Conservation (phyloP, 2,888 invertebrate species). For the Brachypalpus laphriformis region DNA sequence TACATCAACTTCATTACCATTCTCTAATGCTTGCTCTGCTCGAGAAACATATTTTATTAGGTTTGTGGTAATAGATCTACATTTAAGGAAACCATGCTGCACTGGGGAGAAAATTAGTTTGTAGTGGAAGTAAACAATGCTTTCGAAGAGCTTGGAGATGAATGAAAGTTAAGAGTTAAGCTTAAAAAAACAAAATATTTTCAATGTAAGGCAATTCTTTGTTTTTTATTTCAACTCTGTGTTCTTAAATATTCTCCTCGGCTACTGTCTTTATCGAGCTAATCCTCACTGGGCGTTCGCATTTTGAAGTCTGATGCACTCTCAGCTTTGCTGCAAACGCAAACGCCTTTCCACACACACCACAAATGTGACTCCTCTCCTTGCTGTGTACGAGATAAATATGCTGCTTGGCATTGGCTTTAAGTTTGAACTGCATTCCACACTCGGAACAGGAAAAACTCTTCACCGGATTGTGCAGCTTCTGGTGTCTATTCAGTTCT, state of each 20-base stretch:
- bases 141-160: too few relatives aligned
- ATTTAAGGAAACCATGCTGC: too few relatives aligned
- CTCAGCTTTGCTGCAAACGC: constrained; percentile 14
- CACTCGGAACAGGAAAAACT: constrained; percentile 29
- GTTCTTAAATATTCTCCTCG: not conserved
- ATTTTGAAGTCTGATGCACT: constrained; percentile 4
- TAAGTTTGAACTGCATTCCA: constrained; percentile 28
- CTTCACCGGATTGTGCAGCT: constrained; percentile 3
- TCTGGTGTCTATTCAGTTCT: constrained; percentile 36
- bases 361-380: not conserved
- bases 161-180: too few relatives aligned
- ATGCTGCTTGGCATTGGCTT: constrained; percentile 40
- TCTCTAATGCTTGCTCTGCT: too few relatives aligned
- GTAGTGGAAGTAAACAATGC: too few relatives aligned
- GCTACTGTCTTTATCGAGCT: not conserved
- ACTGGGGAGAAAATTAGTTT: too few relatives aligned
- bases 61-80: too few relatives aligned
- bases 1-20: too few relatives aligned
- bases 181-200: too few relatives aligned
- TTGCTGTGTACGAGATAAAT: constrained; percentile 16
- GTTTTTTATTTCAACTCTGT: not conserved
- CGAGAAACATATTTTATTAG: too few relatives aligned
- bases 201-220: not conserved
- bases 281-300: not conserved
- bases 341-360: constrained; percentile 21